Percentiles rank a stretch among this genome's conserved stretches.
Evolutionary conservation across 2,797 vertebrate species (phyloP).

Genomic region (Rhabdomys pumilio): DNA sequence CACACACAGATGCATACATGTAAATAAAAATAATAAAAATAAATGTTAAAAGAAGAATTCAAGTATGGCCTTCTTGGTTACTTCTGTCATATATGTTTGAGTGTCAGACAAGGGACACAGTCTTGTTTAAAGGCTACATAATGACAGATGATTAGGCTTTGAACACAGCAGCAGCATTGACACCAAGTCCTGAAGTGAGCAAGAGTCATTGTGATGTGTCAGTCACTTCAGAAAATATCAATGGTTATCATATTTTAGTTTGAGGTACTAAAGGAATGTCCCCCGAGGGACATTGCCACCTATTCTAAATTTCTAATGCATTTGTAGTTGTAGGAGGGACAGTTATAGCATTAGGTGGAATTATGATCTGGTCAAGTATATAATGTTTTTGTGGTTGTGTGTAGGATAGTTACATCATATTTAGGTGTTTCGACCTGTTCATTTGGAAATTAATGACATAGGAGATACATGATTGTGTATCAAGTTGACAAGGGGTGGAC

Average conservation of each 20-base stretch:
- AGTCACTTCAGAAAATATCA: not conserved
- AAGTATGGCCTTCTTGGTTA: not conserved
- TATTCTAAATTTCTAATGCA: not conserved
- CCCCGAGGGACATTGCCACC: not conserved
- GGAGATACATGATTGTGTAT: not conserved
- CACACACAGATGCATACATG: not conserved
- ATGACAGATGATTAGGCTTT: slow-evolving; percentile 22
- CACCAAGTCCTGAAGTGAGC: slow-evolving; percentile 36
- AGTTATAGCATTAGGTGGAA: not conserved
- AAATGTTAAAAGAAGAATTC: not conserved
- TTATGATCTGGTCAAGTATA: not conserved
- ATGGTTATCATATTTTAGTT: not conserved
- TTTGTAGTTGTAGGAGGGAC: not conserved
- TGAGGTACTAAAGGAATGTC: not conserved
- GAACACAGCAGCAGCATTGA: not conserved
- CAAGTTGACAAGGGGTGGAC: not conserved
- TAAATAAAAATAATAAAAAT: not conserved
- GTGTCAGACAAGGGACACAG: not conserved
- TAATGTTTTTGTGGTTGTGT: not conserved
- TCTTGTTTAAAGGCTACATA: not conserved
- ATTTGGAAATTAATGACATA: not conserved
- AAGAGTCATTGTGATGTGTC: not conserved
- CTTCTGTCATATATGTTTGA: not conserved
- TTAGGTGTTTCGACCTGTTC: not conserved
- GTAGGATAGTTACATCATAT: not conserved